Base-by-base conservation (phyloP, 2,113 vertebrate genomes). In the Poecile atricapillus region DNA sequence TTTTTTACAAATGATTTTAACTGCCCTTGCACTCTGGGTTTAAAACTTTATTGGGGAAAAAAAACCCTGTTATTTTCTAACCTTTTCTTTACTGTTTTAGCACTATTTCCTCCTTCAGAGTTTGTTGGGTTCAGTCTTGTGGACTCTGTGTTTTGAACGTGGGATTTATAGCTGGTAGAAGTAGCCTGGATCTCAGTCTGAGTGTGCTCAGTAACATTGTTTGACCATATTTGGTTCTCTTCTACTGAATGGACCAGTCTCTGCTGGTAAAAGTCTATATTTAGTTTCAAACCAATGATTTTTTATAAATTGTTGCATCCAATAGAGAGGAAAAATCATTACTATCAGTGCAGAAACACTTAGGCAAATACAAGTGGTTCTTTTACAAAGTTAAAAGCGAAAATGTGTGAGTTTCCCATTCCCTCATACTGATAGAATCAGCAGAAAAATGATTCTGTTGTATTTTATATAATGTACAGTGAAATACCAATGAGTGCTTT, bases 221-320 rank as follows among this genome's bases (percentile, higher is more conserved):
- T 96, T 95, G 56, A 43, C 95, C 93, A 67, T 96, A 93, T 94
- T 94, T 95, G 91, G 94, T 63, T 93, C 37, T 90, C 44, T 90
- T 50, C 21, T 25, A 23, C 58, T 56, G 73, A 49, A 82, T 90
- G 64, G n/a, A 70, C 20, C 63, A 62, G 28, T 16, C 13, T 86
- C 37, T 75, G 50, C 28, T 67, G 49, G 43, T 39, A 68, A 58
- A 96, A 83, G 25, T 70, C 92, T 79, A 60, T 90, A 81, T 92
- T 95, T 94, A 94, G 79, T 90, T 86, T 87, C 7, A 1, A 91
- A 53, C 59, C 37, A 77, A 2, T 56, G 44, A 71, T 80, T 94
- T 93, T 47, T 83, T 83, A 44, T 50, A 91, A 94, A 91, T 58
- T 30, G 18, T 58, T 74, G 58, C 46, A 52, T 87, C 55, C 67